Base-by-base conservation (phyloP, 1,140 invertebrate genomes). In the Drosophila equinoxialis region DNA sequence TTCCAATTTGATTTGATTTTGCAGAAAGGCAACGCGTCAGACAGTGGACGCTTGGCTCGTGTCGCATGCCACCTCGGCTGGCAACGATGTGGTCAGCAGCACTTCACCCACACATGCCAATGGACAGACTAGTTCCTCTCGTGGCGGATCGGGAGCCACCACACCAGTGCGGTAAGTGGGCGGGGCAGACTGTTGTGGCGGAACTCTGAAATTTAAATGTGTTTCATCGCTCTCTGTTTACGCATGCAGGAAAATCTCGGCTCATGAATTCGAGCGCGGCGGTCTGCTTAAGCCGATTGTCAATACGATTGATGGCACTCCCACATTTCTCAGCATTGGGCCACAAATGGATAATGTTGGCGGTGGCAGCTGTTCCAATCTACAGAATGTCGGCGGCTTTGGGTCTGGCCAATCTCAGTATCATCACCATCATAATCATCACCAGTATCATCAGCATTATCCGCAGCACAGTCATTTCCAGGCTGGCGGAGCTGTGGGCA, bases 261-360 rank as follows among this genome's bases (percentile, higher is more conserved):
- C 98, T 8, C 97, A 98, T 92, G 98, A 98, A 91, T 99, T 99
- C 91, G 98, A 98, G 92, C 94, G 96, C 2, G 97, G 97, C 1
- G 97, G 97, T 45, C 94, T 98, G 6, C 92, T 98, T 45, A 98
- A 98, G 91, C 97, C 97, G 54, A 97, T 98, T 91, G 96, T 98
- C 54, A 97, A 96, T 68, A 97, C 96, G 2, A 96, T 98, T 30
- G 97, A 98, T 90, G 97, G 97, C 1, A 97, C 96, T 6, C 97
- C 96, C 20, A 98, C 97, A 6, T 98, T 98, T 92, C 93, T 98
- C 13, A 95, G 95, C 74, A 93, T 95, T 30, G 90, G 86, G 1
- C 92, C 92, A 14, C 92, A 92, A 14, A 83, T 93, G 61, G 93
- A 93, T 48, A 81, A 66, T 1, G 67, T 83, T 7, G 71, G 68